Evolutionary conservation across 2,113 vertebrate species (phyloP), one percentile per base, ranked within the genome.

Genomic region (Dunckerocampus dactyliophorus): DNA sequence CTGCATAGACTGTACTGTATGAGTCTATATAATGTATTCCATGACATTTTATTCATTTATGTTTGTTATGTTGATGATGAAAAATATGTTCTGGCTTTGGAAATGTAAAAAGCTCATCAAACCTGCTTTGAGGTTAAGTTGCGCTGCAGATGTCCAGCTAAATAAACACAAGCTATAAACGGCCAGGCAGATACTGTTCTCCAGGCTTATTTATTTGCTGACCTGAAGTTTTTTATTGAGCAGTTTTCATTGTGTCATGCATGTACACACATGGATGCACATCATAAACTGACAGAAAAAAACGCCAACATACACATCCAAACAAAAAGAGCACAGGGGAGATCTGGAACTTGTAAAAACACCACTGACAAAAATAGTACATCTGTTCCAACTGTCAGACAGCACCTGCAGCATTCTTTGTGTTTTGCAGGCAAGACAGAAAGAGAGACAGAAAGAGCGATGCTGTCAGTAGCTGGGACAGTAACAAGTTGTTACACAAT

Each of bases 281-380:
- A 12, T 48, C 45, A 19, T 48, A 19, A 48, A 28, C 24, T 16
- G n/a, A 58, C 37, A 24, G 39, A n/a, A n/a, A 37, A 37, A 58
- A 37, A 42, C 15, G 43, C 51, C 45, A 56, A 53, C 61, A 39
- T 54, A 22, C 65, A 70, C 55, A 73, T 47, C 45, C 65, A 72
- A 69, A 79, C 64, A 55, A 72, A 67, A 65, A 57, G 10, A 76
- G 81, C 71, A 76, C 67, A 67, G 47, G 59, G 74, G 71, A 87
- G 87, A 87, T 87, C 82, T 88, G 81, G 71, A 69, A 74, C 77
- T 73, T 88, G 83, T 87, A 83, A 76, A 86, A 84, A 84, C 73
- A 82, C 9, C 64, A 75, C 62, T 65, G 49, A 71, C 58, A 47
- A 52, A 63, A 76, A 82, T 73, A 59, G 76, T 71, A 46, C 64